Evolutionary conservation across 2,888 invertebrate species (phyloP).

Genomic region (Mimachlamys varia): DNA sequence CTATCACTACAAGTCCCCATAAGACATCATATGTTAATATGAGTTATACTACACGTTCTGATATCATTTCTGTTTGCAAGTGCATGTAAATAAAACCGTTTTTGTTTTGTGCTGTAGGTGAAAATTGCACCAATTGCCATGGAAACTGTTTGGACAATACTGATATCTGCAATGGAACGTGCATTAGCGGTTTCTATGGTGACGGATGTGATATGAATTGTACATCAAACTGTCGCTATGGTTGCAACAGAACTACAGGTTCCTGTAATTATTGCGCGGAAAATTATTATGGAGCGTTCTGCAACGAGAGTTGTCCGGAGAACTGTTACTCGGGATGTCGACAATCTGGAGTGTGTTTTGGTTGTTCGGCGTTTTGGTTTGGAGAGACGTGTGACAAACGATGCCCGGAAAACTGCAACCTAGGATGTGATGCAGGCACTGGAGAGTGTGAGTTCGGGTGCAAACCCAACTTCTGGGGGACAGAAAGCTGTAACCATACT

Average conservation of each 20-base stretch:
- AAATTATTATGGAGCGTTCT: not conserved
- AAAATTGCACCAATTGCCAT: not conserved
- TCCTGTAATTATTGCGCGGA: not conserved
- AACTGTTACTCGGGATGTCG: not conserved
- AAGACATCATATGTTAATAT: too few relatives aligned
- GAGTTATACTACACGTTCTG: too few relatives aligned
- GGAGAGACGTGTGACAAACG: not conserved
- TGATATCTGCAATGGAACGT: slow-evolving; percentile 17
- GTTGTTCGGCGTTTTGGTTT: not conserved
- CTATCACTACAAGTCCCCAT: too few relatives aligned
- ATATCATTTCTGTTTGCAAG: too few relatives aligned
- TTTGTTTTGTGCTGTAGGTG: not conserved
- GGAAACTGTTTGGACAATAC: not conserved
- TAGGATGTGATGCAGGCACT: not conserved
- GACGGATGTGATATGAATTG: not conserved
- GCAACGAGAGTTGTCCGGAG: not conserved
- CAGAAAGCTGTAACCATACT: not conserved
- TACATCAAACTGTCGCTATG: slow-evolving; percentile 1
- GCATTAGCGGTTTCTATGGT: not conserved
- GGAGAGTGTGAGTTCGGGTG: not conserved
- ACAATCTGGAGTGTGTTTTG: not conserved
- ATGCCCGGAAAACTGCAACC: not conserved
- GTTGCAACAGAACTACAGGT: not conserved
- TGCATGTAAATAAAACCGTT: too few relatives aligned
- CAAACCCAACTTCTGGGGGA: not conserved